Evolutionary conservation across 53 echinoderm and acorn worm species (phyloP).

Genomic region (Actinopyga echinites): DNA sequence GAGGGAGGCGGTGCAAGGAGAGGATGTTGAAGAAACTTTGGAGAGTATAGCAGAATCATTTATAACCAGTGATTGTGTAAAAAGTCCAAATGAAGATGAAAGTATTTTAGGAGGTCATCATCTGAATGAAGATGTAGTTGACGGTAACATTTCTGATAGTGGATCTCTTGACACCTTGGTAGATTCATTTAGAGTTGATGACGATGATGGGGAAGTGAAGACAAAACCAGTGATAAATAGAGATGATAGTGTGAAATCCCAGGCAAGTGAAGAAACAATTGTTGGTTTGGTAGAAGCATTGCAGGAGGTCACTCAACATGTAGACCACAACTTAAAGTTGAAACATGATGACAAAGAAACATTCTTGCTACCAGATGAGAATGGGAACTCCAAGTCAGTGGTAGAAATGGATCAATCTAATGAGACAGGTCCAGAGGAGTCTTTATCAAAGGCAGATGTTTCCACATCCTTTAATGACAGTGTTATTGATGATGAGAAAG

Average conservation of each 20-base stretch:
- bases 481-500: no score
- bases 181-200: slow-evolving; percentile 21
- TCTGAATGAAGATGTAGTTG: background rate
- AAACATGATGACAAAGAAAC: background rate
- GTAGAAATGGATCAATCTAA: background rate
- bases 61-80: background rate
- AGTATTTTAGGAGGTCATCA: background rate
- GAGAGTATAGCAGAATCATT: slow-evolving; percentile 39
- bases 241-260: background rate
- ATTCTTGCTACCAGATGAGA: background rate
- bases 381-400: background rate
- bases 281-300: slow-evolving; percentile 15
- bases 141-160: background rate
- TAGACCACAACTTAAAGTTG: background rate
- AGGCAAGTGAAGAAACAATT: no score
- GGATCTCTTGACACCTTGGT: slow-evolving; percentile 13
- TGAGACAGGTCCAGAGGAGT: no score
- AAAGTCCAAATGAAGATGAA: background rate
- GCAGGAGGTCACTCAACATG: slow-evolving; percentile 7
- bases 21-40: slow-evolving; percentile 9
- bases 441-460: no score
- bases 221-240: background rate
- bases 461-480: no score
- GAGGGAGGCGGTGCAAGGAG: background rate
- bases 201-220: background rate